Percentiles rank a stretch among this genome's conserved stretches.
Evolutionary conservation across 2,797 vertebrate genomes (phyloP).

Genomic region (Aldrovandia affinis): DNA sequence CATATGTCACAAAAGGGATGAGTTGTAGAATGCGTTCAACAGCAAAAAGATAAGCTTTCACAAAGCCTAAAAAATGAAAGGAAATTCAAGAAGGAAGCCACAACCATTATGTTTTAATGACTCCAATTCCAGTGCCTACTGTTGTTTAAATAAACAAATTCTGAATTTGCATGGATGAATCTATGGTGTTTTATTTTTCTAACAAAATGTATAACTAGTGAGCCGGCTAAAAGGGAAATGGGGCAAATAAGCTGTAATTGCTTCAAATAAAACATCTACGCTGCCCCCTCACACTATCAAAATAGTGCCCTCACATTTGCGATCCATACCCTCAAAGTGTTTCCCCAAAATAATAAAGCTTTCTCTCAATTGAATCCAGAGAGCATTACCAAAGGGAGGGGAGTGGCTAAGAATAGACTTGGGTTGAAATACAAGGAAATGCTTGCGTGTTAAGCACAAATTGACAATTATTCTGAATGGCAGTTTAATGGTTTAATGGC

Average conservation of each 20-base stretch:
- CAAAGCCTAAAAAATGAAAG: neutral
- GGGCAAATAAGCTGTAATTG: too few species aligned
- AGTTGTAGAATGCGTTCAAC: constrained; percentile 47
- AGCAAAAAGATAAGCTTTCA: constrained; percentile 12
- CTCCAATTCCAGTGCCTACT: neutral
- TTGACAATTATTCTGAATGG: neutral
- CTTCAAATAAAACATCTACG: too few species aligned
- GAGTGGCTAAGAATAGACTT: neutral
- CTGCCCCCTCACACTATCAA: too few species aligned
- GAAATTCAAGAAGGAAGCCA: neutral
- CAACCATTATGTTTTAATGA: neutral
- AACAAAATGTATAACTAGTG: neutral
- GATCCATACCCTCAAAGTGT: neutral
- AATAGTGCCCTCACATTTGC: neutral
- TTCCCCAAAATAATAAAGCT: neutral
- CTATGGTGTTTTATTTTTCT: neutral
- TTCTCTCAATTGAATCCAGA: neutral
- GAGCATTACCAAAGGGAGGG: neutral
- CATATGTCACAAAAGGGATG: constrained; percentile 50
- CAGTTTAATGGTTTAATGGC: neutral
- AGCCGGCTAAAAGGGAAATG: neutral
- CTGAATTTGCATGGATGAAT: neutral
- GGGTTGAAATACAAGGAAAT: neutral
- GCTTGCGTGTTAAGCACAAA: neutral
- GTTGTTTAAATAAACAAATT: neutral